Base-by-base conservation (phyloP, 2,113 vertebrate species). In the Poeciliopsis turrubarensis region DNA sequence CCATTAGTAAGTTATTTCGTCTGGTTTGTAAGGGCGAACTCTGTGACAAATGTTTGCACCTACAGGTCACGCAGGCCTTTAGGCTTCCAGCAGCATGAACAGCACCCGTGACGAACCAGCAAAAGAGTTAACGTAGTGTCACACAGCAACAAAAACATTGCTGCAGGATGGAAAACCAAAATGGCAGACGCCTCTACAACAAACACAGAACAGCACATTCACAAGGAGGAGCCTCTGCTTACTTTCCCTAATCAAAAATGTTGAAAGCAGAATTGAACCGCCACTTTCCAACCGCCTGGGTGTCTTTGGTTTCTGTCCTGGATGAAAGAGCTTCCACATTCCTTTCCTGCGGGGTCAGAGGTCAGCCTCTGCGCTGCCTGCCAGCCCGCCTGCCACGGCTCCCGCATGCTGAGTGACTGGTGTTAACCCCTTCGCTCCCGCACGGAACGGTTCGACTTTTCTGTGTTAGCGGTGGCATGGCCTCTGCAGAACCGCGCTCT, bases 291-390 rank as follows among this genome's bases (percentile, higher is more conserved):
- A 88, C 85, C 51, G 86, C 89, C 90, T 60, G 89, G 86, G 88
- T 92, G 92, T 89, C 89, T 93, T 90, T 91, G 88, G 87, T 93
- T 92, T 93, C 92, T 92, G 92, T 93, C 92, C 84, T 85, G 92
- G 93, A 94, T 95, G 91, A 94, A 95, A 94, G 93, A 92, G 92
- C 91, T 95, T 95, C 92, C 92, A 94, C 93, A 95, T 95, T 95
- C 94, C 93, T 94, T 91, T 91, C 85, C 91, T 92, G 75, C 26
- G 61, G 78, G 92, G 92, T 94, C 92, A 95, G 87, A 92, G 93
- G 92, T 94, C 93, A 92, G 76, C 77, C 88, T 89, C 89, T 90
- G 92, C 89, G 87, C 87, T 90, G 92, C 88, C 89, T 86, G 87
- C 83, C 78, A 80, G 87, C 83, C 72, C 47, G 54, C 88, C 82